Base-by-base conservation (phyloP, 2,888 invertebrate genomes). In the Abscondita cerata region DNA sequence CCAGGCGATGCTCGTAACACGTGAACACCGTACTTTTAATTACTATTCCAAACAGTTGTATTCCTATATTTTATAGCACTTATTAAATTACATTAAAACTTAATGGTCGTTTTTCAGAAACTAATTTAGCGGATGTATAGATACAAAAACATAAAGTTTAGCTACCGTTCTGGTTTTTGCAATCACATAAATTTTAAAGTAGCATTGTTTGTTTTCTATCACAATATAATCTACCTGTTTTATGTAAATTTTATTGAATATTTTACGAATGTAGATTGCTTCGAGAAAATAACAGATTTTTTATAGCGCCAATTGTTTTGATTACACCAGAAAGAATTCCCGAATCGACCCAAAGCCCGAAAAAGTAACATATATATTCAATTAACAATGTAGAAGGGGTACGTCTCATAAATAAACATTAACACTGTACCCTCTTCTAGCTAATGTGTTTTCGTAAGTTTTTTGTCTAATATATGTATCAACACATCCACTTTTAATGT, bases 361-460 rank as follows among this genome's bases (percentile, higher is more conserved):
- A 6, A 13, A 11, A 44, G 18, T 18, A 18, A 19, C 44, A 44
- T 3, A 44, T 44, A 44, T 44, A 18, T 40, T 44, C 2, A 44
- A 44, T 18, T 48, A 48, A 15, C 25, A 33, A 13, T 48, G 3
- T 48, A 48, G 25, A 48, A 25, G 48, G 15, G 34, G 16, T 13
- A 54, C 31, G 15, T 46, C 41, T 31, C 55, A 60, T 52, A 60
- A 60, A 54, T 60, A 60, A 60, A 52, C 60, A 60, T 60, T 55
- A 60, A 54, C 41, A 19, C 31, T 18, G 15, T 34, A 52, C 55
- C 51, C 60, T 44, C 18, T 33, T 52, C 34, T 19, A 59, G 53
- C 18, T 48, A 54, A 40, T 54, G 50, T 59, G 54, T 55, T 60
- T 60, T 60, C 55, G 46, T 50, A 40, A 33, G 55, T 55, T 60